These are phyloP conservation scores for Taeniopygia guttata DNA, from an alignment of 2,797 vertebrate species.

Conservation along the genomic window DNA sequence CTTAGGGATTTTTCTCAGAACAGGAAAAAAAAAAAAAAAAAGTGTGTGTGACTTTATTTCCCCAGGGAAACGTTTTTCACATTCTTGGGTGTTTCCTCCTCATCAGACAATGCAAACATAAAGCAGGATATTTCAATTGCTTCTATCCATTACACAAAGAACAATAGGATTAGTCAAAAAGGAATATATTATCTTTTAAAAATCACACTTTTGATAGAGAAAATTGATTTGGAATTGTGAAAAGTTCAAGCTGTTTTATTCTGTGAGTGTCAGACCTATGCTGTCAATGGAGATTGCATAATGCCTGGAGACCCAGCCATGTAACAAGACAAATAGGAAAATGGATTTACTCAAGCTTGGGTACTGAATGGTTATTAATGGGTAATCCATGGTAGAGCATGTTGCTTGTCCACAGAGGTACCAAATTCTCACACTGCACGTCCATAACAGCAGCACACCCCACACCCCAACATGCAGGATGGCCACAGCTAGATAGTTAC, in stretches of 20 bases:
- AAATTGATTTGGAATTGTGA: slow-evolving; percentile 47
- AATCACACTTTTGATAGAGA: slow-evolving; percentile 27
- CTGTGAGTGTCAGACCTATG: slow-evolving; percentile 24
- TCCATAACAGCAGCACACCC: background rate
- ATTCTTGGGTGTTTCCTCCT: slow-evolving; percentile 33
- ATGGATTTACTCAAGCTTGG: background rate
- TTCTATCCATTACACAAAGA: slow-evolving; percentile 17
- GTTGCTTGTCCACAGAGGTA: background rate
- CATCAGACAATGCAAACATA: slow-evolving; percentile 27
- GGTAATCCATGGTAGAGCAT: background rate
- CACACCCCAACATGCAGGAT: background rate
- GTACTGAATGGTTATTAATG: slow-evolving; percentile 20
- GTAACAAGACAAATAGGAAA: slow-evolving; percentile 5
- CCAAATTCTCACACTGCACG: background rate
- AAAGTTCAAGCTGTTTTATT: slow-evolving; percentile 45
- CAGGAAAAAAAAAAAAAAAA: background rate
- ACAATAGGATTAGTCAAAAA: slow-evolving; percentile 33
- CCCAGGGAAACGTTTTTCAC: slow-evolving; percentile 21
- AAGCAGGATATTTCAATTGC: slow-evolving; percentile 52
- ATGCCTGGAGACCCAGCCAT: background rate
- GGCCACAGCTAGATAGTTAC: background rate
- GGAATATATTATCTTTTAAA: slow-evolving; percentile 48
- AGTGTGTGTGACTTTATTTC: background rate
- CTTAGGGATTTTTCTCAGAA: background rate
- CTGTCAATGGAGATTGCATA: background rate